Evolutionary conservation across 2,888 invertebrate species (phyloP).

Genomic region (Nymphalis urticae): DNA sequence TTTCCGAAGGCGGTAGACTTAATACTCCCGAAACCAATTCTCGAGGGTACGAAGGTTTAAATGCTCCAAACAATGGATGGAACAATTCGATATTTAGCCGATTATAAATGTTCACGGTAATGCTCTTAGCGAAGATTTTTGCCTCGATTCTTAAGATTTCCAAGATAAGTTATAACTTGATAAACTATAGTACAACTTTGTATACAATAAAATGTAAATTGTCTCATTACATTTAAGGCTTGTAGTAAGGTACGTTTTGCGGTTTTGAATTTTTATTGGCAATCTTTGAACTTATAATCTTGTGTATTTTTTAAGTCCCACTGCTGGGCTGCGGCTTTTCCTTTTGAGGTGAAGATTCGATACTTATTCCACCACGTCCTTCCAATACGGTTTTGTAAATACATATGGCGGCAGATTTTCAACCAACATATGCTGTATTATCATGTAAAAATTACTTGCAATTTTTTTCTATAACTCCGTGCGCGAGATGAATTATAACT

Average conservation of each 20-base stretch:
- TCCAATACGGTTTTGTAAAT: no score
- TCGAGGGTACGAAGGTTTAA: slow-evolving; percentile 69
- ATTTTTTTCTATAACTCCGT: no score
- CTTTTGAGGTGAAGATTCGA: no score
- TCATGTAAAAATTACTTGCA: no score
- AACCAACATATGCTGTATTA: no score
- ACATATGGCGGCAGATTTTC: no score
- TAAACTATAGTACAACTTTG: slow-evolving; percentile 3
- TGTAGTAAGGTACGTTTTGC: background rate
- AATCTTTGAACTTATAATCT: no score
- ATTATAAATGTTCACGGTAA: slow-evolving; percentile 75
- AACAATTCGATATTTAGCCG: slow-evolving; percentile 81
- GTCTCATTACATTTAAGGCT: background rate
- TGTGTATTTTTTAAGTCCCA: no score
- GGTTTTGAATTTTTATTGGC: background rate
- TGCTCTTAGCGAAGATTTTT: slow-evolving; percentile 78
- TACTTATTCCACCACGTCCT: no score
- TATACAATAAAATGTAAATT: background rate
- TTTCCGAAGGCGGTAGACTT: slow-evolving; percentile 76
- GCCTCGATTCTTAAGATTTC: slow-evolving; percentile 42
- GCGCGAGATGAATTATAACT: no score
- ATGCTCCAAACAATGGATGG: slow-evolving; percentile 76
- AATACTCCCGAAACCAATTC: slow-evolving; percentile 79
- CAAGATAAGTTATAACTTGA: slow-evolving; percentile 4
- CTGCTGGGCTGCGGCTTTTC: no score